Percentiles rank a stretch among this genome's conserved stretches.
These are phyloP conservation scores for Turritopsis rubra DNA, from an alignment of 30 jellyfish, hydroid and myxozoan genomes.

Conservation along the genomic window DNA sequence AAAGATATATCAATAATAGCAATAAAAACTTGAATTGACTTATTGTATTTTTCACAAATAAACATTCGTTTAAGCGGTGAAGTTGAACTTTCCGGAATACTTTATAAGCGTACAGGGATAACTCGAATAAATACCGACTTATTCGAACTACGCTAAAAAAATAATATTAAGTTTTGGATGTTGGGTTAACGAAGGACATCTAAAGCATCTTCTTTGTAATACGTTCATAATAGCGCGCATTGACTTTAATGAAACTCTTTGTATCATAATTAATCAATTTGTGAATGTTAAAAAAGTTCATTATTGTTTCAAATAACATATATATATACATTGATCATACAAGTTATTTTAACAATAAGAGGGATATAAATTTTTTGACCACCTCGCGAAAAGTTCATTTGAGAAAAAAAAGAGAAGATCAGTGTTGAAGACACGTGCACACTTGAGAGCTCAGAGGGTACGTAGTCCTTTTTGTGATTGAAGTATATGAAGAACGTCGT, in stretches of 20 bases:
- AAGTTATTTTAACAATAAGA: background rate
- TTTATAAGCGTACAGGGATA: conserved; percentile 18
- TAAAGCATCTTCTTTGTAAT: background rate
- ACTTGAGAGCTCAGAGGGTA: too few species aligned
- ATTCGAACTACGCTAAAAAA: conserved; percentile 23
- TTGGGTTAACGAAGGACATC: background rate
- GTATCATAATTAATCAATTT: background rate
- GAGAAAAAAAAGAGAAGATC: background rate
- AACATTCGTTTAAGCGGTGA: conserved; percentile 22
- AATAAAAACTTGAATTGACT: conserved; percentile 18
- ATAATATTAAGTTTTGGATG: conserved; percentile 7
- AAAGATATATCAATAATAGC: conserved; percentile 17
- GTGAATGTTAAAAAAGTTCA: background rate
- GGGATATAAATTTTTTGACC: background rate
- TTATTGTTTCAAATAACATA: background rate
- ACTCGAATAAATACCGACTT: conserved; percentile 30
- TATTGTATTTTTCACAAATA: conserved; percentile 19
- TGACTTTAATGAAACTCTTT: background rate
- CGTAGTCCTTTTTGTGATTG: background rate
- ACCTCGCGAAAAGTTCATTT: background rate
- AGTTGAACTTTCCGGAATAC: conserved; percentile 31
- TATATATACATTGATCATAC: background rate
- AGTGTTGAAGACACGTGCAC: background rate
- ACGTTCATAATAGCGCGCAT: background rate
- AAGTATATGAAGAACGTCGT: background rate